phyloP scores from a whole-genome alignment of 2,797 vertebrate genomes.

The Distichodus sexfasciatus region DNA sequence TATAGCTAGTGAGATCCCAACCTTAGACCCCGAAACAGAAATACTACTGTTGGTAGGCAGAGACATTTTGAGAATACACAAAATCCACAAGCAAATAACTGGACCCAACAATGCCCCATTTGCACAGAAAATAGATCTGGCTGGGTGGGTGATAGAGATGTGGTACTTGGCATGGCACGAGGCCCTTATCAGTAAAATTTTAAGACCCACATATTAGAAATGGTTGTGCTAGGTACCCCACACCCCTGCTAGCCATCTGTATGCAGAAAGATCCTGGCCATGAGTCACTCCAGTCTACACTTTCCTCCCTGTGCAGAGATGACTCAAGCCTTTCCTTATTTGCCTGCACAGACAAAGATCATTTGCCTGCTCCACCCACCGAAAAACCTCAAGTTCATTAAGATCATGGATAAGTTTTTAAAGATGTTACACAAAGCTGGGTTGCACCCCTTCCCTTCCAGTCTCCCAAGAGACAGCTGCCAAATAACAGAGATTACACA shows the following conservation, averaged over 20 bases:
- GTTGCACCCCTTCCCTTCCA: no score
- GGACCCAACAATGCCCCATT: background rate
- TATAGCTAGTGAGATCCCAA: background rate
- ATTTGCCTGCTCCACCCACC: slow-evolving; percentile 6
- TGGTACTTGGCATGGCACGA: background rate
- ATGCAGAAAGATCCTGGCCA: background rate
- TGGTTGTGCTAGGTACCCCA: background rate
- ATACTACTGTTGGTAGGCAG: slow-evolving; percentile 1
- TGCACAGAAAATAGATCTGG: slow-evolving; percentile 22
- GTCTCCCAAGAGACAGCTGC: no score
- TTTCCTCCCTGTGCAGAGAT: no score
- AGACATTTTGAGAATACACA: slow-evolving; percentile 9
- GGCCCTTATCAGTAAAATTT: background rate
- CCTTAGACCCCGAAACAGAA: background rate
- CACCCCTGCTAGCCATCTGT: no score
- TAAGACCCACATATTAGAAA: slow-evolving; percentile 10
- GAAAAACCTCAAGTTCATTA: background rate
- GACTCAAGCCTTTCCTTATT: background rate
- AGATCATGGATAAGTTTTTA: background rate
- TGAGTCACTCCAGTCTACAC: no score
- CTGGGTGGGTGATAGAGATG: background rate
- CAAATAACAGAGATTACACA: slow-evolving; percentile 1
- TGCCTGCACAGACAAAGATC: background rate
- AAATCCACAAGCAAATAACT: background rate
- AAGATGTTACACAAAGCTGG: no score